Evolutionary conservation across 1,140 invertebrate genomes (phyloP).

Genomic region (Choristoneura fumiferana): DNA sequence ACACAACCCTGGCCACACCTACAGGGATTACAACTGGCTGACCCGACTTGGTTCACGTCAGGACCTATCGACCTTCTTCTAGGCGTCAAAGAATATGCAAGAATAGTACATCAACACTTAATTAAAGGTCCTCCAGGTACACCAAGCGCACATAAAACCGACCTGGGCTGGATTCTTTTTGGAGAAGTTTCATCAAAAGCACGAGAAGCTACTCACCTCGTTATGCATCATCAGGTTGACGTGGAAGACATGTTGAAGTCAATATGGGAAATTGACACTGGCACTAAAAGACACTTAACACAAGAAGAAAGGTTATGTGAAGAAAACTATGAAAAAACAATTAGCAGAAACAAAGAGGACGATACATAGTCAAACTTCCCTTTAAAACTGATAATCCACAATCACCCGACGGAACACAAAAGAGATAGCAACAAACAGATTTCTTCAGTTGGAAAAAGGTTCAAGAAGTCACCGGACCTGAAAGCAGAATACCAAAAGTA

Average conservation of each 20-base stretch:
- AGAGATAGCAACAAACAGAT: constrained; percentile 20
- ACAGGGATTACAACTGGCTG: constrained; percentile 33
- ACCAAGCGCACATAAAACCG: neutral
- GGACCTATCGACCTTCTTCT: constrained; percentile 35
- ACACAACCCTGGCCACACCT: constrained; percentile 32
- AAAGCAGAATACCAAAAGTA: too few species aligned
- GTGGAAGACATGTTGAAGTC: constrained; percentile 23
- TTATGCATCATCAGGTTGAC: constrained; percentile 17
- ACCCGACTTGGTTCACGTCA: constrained; percentile 32
- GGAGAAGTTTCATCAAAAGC: constrained; percentile 2
- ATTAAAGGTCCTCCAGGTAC: constrained; percentile 5
- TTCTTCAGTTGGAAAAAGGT: constrained; percentile 22
- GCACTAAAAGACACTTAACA: constrained; percentile 23
- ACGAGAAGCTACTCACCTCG: neutral
- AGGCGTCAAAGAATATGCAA: neutral
- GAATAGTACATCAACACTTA: neutral
- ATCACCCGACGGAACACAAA: constrained; percentile 20
- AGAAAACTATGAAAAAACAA: constrained; percentile 15
- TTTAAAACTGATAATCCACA: constrained; percentile 21
- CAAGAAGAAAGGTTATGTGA: constrained; percentile 29
- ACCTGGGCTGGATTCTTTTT: constrained; percentile 6
- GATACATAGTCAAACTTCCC: constrained; percentile 24
- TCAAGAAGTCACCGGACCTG: too few species aligned
- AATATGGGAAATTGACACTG: constrained; percentile 27
- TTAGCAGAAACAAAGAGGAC: constrained; percentile 17